Percentiles rank a stretch among this genome's conserved stretches.
phyloP scores from a whole-genome alignment of 2,888 invertebrate genomes.

The Himalopsyche japonica region DNA sequence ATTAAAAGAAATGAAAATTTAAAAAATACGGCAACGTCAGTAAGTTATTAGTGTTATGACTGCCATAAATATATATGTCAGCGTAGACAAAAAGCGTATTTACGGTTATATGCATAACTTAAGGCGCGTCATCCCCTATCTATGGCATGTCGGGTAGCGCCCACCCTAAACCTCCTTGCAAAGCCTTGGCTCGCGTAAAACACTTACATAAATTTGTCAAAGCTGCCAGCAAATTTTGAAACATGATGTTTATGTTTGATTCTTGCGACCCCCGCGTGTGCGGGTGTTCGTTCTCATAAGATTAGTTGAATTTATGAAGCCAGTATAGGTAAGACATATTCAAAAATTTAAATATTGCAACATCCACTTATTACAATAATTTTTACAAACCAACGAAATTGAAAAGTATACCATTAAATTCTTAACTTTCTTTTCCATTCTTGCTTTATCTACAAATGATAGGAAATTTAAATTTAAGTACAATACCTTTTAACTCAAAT shows the following conservation, averaged over 20 bases:
- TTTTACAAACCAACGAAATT: too few species aligned
- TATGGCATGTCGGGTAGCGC: neutral
- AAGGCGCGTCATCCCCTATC: neutral
- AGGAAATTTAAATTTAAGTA: too few species aligned
- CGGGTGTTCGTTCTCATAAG: conserved; percentile 2
- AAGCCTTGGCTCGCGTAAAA: conserved; percentile 34
- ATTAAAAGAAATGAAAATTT: neutral
- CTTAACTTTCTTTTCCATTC: too few species aligned
- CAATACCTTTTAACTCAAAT: too few species aligned
- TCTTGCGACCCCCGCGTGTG: conserved; percentile 31
- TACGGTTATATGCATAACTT: neutral
- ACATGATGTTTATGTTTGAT: conserved; percentile 41
- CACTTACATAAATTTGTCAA: conserved; percentile 41
- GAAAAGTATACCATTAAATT: too few species aligned
- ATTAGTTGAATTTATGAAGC: neutral
- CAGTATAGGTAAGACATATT: neutral
- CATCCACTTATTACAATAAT: neutral
- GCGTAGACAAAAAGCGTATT: neutral
- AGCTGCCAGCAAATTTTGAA: conserved; percentile 40
- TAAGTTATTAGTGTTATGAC: neutral
- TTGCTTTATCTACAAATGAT: too few species aligned
- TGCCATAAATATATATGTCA: neutral
- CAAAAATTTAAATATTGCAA: neutral
- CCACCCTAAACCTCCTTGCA: neutral
- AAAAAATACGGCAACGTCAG: neutral